Evolutionary conservation across 2,888 invertebrate species (phyloP).

Genomic region (Drosophila helvetica): DNA sequence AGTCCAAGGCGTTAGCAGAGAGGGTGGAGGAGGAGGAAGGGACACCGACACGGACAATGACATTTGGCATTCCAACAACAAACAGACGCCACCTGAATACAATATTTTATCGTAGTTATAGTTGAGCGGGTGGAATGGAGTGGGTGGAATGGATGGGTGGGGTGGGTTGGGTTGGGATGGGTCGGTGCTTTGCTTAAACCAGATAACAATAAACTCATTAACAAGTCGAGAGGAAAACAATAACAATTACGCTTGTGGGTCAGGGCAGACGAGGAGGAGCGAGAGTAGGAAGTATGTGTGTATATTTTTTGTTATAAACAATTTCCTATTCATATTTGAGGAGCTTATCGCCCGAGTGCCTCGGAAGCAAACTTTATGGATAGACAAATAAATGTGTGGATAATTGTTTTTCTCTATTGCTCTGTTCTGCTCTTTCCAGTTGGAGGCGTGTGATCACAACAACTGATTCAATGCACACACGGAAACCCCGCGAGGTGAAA

Average conservation of each 20-base stretch:
- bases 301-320: constrained; percentile 40
- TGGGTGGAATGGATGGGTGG: constrained; percentile 4
- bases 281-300: constrained; percentile 34
- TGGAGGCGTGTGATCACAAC: constrained; percentile 45
- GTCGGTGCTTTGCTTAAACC: constrained; percentile 23
- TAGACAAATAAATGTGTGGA: constrained; percentile 46
- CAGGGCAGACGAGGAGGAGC: constrained; percentile 4
- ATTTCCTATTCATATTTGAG: constrained; percentile 58
- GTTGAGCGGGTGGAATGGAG: background rate
- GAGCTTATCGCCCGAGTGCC: constrained; percentile 54
- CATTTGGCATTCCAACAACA: constrained; percentile 20
- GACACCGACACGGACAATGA: constrained; percentile 7
- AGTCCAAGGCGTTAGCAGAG: background rate
- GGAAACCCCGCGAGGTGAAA: constrained; percentile 6
- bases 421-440: constrained; percentile 6
- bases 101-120: constrained; percentile 27
- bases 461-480: constrained; percentile 32
- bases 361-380: constrained; percentile 35
- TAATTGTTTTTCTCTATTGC: constrained; percentile 52
- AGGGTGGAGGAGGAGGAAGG: background rate
- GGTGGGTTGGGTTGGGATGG: constrained; percentile 7
- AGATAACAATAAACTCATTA: constrained; percentile 54
- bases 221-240: constrained; percentile 47
- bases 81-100: constrained; percentile 49
- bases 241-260: constrained; percentile 30